These are phyloP conservation scores for Hypercompe scribonia DNA, from an alignment of 2,888 invertebrate species.

Conservation along the genomic window DNA sequence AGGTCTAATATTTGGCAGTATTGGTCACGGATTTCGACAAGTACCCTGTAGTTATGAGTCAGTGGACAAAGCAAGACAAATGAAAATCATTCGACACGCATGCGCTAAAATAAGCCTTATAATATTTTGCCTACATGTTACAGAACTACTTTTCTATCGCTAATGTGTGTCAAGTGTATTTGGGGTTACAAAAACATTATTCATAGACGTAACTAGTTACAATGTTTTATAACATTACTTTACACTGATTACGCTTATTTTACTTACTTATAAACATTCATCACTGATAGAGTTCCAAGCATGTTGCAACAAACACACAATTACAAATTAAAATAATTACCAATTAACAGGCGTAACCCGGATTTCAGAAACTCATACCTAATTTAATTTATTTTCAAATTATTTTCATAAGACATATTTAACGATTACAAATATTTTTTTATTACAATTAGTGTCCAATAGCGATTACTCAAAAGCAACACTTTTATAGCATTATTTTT, in stretches of 20 bases:
- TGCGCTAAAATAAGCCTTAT: slow-evolving; percentile 29
- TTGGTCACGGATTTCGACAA: slow-evolving; percentile 43
- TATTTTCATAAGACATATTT: too few relatives aligned
- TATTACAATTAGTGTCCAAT: too few relatives aligned
- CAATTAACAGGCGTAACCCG: background rate
- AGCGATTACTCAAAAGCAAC: too few relatives aligned
- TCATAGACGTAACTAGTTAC: background rate
- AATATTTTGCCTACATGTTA: slow-evolving; percentile 2
- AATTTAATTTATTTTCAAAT: too few relatives aligned
- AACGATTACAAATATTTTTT: too few relatives aligned
- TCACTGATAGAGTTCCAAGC: background rate
- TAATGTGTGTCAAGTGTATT: background rate
- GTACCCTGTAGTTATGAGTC: slow-evolving; percentile 37
- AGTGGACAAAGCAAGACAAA: slow-evolving; percentile 29
- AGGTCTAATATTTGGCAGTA: slow-evolving; percentile 17
- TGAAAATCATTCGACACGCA: slow-evolving; percentile 28
- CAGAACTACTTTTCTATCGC: background rate
- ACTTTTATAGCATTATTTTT: too few relatives aligned
- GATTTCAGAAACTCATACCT: too few relatives aligned
- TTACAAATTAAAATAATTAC: background rate
- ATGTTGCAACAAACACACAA: background rate
- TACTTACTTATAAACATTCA: background rate
- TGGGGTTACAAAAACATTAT: background rate
- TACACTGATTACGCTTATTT: background rate
- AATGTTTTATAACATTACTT: background rate